Percentiles rank a stretch among this genome's conserved stretches.
Conservation (phyloP, 2,113 vertebrate species). For the Panurus biarmicus region DNA sequence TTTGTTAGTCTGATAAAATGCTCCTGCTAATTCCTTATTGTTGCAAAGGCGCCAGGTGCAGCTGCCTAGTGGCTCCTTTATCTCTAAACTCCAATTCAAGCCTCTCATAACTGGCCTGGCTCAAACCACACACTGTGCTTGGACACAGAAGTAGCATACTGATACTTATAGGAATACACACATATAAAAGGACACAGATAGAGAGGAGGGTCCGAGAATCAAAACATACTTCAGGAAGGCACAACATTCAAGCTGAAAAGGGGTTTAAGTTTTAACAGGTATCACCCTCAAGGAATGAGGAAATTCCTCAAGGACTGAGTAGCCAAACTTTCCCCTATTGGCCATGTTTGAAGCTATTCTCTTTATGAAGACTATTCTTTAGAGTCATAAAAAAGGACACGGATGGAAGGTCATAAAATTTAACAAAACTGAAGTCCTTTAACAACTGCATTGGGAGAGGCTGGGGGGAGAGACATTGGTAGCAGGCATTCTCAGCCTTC, state of each 20-base stretch:
- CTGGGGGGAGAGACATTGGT: neutral
- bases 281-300: neutral
- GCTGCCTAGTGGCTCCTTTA: neutral
- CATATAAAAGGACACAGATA: neutral
- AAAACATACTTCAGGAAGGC: neutral
- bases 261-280: neutral
- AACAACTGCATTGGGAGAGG: neutral
- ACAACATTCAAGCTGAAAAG: neutral
- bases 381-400: neutral
- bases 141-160: neutral
- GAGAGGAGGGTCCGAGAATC: neutral
- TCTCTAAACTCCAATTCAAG: neutral
- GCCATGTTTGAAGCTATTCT: neutral
- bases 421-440: neutral
- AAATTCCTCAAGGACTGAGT: neutral
- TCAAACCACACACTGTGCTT: neutral
- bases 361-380: neutral
- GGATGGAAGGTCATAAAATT: neutral
- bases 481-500: neutral
- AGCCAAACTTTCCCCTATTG: neutral
- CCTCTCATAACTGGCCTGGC: neutral
- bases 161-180: neutral
- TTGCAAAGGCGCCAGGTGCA: neutral
- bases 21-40: neutral
- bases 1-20: neutral